phyloP scores from a whole-genome alignment of 2,113 vertebrate species.

The Heliornis fulica region DNA sequence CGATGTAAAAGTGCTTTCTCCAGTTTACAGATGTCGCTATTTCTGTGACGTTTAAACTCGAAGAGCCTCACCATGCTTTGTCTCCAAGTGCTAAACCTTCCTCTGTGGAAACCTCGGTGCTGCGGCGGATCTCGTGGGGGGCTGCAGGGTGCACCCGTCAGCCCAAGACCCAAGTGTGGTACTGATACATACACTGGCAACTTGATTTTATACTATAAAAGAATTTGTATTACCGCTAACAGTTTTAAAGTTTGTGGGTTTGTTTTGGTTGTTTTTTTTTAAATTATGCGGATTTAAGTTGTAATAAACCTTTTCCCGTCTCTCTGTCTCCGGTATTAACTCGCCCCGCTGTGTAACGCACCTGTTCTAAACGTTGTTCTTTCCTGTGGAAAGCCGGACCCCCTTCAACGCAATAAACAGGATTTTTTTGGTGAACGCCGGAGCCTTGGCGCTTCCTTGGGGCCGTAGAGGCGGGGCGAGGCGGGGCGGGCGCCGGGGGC shows the following conservation, averaged over 20 bases:
- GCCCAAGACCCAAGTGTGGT: conserved; percentile 67
- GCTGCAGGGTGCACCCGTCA: not conserved
- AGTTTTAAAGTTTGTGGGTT: conserved; percentile 53
- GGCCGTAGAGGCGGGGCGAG: not conserved
- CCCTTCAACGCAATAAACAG: not conserved
- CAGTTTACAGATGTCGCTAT: not conserved
- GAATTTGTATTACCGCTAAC: conserved; percentile 85
- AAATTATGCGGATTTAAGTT: conserved; percentile 83
- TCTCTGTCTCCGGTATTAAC: not conserved
- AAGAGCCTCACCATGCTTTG: not conserved
- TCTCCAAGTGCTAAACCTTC: not conserved
- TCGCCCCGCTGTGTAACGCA: not conserved
- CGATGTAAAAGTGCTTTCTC: not conserved
- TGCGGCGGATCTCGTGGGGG: not conserved
- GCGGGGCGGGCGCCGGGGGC: too few relatives aligned
- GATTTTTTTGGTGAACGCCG: not conserved
- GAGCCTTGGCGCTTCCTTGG: not conserved
- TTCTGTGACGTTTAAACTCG: not conserved
- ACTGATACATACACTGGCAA: conserved; percentile 90
- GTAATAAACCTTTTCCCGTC: conserved; percentile 33
- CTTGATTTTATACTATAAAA: conserved; percentile 82
- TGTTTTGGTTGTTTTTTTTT: conserved; percentile 4
- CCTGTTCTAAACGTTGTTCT: not conserved
- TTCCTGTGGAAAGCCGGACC: not conserved
- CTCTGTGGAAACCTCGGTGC: not conserved